Evolutionary conservation across 2,113 vertebrate species (phyloP).

Genomic region (Tachysurus fulvidraco): DNA sequence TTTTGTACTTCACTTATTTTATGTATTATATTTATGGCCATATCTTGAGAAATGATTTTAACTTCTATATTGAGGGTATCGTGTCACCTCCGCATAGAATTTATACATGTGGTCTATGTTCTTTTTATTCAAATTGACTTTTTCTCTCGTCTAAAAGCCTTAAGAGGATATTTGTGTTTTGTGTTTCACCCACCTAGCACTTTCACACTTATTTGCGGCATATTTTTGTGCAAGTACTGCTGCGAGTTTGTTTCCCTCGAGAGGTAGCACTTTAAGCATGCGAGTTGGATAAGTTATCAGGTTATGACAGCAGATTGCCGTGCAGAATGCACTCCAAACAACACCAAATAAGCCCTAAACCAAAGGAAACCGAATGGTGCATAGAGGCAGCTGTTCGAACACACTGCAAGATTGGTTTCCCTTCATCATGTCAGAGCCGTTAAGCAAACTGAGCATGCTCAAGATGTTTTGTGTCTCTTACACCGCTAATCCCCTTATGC

Average conservation of each 20-base stretch:
- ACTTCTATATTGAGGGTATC: neutral
- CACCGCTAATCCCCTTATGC: constrained; percentile 32
- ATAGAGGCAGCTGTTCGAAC: constrained; percentile 66
- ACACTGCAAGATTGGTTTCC: constrained; percentile 64
- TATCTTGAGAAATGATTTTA: neutral
- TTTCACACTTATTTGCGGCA: constrained; percentile 12
- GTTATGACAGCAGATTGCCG: constrained; percentile 57
- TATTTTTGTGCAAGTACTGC: neutral
- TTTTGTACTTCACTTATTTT: neutral
- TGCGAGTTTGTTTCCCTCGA: neutral
- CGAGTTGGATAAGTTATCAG: constrained; percentile 65
- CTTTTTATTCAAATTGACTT: neutral
- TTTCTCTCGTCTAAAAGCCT: neutral
- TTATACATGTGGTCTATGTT: neutral
- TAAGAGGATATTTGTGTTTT: constrained; percentile 10
- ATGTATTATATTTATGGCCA: neutral
- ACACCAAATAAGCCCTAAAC: constrained; percentile 59
- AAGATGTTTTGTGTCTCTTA: constrained; percentile 57
- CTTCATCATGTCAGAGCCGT: constrained; percentile 64
- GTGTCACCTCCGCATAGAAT: neutral
- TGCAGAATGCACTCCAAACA: constrained; percentile 57
- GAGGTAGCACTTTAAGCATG: constrained; percentile 19
- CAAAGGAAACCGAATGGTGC: constrained; percentile 59
- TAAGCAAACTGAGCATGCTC: constrained; percentile 60
- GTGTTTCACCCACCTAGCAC: neutral